phyloP scores from a whole-genome alignment of 2,797 vertebrate species.

The Rallus crepitans region DNA sequence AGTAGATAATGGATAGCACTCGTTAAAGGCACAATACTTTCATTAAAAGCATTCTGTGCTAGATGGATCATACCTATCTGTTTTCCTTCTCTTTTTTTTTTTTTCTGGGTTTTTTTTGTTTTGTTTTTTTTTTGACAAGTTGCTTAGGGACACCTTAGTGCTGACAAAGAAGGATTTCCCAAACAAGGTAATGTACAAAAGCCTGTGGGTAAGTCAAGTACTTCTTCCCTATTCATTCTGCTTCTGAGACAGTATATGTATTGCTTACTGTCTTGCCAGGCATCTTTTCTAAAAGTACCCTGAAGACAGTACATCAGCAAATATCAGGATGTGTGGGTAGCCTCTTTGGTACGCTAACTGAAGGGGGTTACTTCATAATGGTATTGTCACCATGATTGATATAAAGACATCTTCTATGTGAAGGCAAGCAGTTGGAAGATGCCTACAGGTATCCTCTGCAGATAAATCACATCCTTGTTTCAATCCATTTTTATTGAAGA shows the following conservation, averaged over 20 bases:
- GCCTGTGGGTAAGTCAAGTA: conserved; percentile 18
- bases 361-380: background rate
- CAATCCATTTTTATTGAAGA: conserved; percentile 3
- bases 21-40: conserved; percentile 58
- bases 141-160: conserved; percentile 34
- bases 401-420: background rate
- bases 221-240: conserved; percentile 7
- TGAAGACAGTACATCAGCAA: conserved; percentile 6
- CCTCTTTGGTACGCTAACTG: background rate
- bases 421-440: conserved; percentile 36
- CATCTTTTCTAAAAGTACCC: background rate
- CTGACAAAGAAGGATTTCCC: conserved; percentile 57
- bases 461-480: conserved; percentile 43
- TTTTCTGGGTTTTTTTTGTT: background rate
- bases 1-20: conserved; percentile 50
- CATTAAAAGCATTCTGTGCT: conserved; percentile 55
- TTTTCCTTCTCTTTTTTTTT: background rate
- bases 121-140: background rate
- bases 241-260: background rate
- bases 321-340: background rate
- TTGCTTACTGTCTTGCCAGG: conserved; percentile 28
- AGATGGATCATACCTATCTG: conserved; percentile 50
- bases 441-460: background rate
- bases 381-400: conserved; percentile 21
- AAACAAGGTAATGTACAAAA: conserved; percentile 25